Conservation (phyloP, 2,797 vertebrate genomes). For the Pteronotus mesoamericanus region DNA sequence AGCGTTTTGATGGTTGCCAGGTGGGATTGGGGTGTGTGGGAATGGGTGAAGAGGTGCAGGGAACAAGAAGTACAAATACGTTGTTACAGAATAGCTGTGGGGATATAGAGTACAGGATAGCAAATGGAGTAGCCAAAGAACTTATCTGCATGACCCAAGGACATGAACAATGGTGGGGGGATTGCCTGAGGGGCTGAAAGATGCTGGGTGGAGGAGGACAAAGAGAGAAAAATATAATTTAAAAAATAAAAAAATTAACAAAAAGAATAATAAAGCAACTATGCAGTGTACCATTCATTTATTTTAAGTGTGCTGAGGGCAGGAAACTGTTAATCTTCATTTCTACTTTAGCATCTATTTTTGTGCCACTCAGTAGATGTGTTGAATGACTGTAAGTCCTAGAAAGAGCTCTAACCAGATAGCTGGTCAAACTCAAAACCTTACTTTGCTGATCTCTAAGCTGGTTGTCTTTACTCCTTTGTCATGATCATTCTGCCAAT, state of each 20-base stretch:
- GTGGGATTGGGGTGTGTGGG: too few relatives aligned
- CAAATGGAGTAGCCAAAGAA: not conserved
- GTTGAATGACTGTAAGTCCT: not conserved
- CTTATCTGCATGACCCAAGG: not conserved
- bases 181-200: not conserved
- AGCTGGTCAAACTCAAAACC: not conserved
- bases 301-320: not conserved
- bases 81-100: not conserved
- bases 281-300: not conserved
- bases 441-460: conserved; percentile 2
- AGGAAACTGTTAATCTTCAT: not conserved
- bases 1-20: too few relatives aligned
- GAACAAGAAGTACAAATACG: not conserved
- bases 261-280: not conserved
- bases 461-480: not conserved
- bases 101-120: not conserved
- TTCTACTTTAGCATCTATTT: not conserved
- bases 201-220: not conserved
- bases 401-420: conserved; percentile 12
- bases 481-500: not conserved
- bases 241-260: not conserved
- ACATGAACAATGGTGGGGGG: not conserved
- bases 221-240: not conserved
- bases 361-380: not conserved
- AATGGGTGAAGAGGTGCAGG: too few relatives aligned